Evolutionary conservation across 2,797 vertebrate species (phyloP), one percentile per base, ranked within the genome.

Genomic region (Pempheris klunzingeri): DNA sequence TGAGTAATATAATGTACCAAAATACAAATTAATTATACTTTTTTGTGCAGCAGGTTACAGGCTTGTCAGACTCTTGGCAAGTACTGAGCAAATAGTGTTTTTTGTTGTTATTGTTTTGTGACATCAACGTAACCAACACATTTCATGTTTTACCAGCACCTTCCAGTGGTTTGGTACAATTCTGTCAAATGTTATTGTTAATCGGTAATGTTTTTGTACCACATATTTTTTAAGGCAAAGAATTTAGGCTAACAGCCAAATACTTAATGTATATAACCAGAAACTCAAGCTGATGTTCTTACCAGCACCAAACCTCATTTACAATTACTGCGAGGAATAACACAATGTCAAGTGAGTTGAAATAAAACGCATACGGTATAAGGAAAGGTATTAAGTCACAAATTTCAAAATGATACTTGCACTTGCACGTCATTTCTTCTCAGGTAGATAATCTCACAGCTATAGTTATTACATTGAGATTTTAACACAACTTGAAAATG

Each of bases 1-100:
- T 55, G 15, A 67, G 39, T 72, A 41, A 74, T 71, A 74, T 77
- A 20, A 74, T 81, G 50, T 72, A 62, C 58, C 57, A 36, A 79
- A 85, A 71, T 67, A 52, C 44, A 66, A 75, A 75, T 36, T 69
- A 55, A 74, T 79, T 62, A 41, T 39, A 52, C 50, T 44, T 54
- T n/a, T 54, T 28, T 46, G 34, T 41, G 32, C 60, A 64, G 36
- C 26, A 38, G 66, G 46, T 69, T 36, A 38, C 3, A 52, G 68
- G 54, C 55, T 54, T 59, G 26, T 55, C 72, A 61, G 17, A 34
- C 30, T 70, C 41, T 36, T 60, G 32, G 41, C 38, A 30, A 63
- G n/a, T 39, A 43, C 49, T 72, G 39, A 32, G 13, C 13, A 13
- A 2, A 47, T n/a, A 11, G 8, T 54, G 30, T 43, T 12, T 4